phyloP scores from a whole-genome alignment of 2,113 vertebrate species.

The Melanotaenia duboulayi region DNA sequence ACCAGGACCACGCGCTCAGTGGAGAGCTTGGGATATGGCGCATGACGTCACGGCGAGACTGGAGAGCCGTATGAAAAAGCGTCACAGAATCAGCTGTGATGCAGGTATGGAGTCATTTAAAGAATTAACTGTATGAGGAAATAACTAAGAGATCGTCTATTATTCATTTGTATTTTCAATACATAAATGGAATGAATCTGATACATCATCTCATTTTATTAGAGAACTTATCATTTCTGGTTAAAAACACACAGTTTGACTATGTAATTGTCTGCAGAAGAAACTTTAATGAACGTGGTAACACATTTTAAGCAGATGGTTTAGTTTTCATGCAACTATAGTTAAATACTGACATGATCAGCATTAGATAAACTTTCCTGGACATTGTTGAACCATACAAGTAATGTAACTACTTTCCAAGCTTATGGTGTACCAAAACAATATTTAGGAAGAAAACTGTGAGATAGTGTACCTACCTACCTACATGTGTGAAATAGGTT shows the following conservation, averaged over 20 bases:
- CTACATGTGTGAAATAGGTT: not conserved
- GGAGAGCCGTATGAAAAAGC: conserved; percentile 29
- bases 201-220: too few relatives aligned
- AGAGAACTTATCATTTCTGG: too few relatives aligned
- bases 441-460: not conserved
- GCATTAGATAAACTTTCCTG: not conserved
- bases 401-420: not conserved
- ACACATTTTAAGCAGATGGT: not conserved
- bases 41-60: conserved; percentile 78
- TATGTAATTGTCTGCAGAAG: not conserved
- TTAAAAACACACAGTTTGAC: not conserved
- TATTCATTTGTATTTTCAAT: too few relatives aligned
- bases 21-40: conserved; percentile 62
- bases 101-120: too few relatives aligned
- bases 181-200: too few relatives aligned
- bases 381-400: not conserved
- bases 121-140: too few relatives aligned
- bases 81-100: not conserved
- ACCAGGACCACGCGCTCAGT: conserved; percentile 77
- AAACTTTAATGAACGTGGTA: not conserved
- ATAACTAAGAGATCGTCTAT: too few relatives aligned
- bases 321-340: not conserved
- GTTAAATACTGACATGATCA: not conserved
- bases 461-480: not conserved
- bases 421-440: not conserved